These are phyloP conservation scores for Eudasyphora cyanicolor DNA, from an alignment of 2,888 invertebrate genomes.

Conservation along the genomic window DNA sequence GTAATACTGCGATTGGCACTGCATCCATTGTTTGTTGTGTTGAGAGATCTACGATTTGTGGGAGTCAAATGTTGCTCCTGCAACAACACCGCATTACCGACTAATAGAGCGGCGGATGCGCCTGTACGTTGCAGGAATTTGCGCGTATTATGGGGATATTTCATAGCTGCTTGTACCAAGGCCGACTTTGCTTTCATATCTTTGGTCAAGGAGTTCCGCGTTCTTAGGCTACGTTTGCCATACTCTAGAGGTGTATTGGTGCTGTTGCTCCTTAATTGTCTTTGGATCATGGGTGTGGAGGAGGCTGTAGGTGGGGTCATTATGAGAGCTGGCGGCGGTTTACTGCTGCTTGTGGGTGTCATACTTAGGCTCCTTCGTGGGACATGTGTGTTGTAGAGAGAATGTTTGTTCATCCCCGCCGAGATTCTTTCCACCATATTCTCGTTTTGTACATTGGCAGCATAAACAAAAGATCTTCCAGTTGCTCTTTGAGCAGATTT, in stretches of 20 bases:
- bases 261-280: conserved; percentile 76
- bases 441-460: conserved; percentile 59
- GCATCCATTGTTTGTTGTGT: background rate
- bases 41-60: conserved; percentile 45
- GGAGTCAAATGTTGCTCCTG: conserved; percentile 54
- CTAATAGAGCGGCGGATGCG: conserved; percentile 43
- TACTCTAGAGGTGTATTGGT: conserved; percentile 70
- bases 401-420: conserved; percentile 32
- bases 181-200: conserved; percentile 71
- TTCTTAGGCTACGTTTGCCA: conserved; percentile 76
- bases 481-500: conserved; percentile 28
- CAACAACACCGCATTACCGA: conserved; percentile 11
- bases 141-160: conserved; percentile 50
- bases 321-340: background rate
- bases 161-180: conserved; percentile 47
- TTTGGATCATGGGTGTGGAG: conserved; percentile 70
- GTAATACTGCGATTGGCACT: conserved; percentile 47
- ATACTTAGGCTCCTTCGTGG: conserved; percentile 54
- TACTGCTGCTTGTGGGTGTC: conserved; percentile 27
- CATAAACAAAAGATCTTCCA: conserved; percentile 50
- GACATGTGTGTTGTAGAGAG: conserved; percentile 53
- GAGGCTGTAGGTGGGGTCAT: conserved; percentile 46
- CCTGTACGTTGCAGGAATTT: conserved; percentile 46
- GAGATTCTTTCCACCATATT: conserved; percentile 57
- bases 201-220: conserved; percentile 73